These are phyloP conservation scores for Balaeniceps rex DNA, from an alignment of 2,113 vertebrate genomes.

Conservation along the genomic window DNA sequence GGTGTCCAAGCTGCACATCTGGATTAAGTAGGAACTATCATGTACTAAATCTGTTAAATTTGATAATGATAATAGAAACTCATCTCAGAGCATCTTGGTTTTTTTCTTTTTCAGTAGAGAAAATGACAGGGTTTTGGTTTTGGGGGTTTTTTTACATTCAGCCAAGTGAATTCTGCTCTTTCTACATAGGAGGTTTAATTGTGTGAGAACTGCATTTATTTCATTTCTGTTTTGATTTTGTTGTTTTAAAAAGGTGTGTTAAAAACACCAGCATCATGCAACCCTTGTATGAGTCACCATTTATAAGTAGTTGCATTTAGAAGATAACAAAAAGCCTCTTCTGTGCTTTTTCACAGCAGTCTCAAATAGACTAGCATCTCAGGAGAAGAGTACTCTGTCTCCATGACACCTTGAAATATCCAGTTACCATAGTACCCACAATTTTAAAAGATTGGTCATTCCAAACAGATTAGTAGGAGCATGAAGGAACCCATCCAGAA, in stretches of 20 bases:
- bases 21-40: not conserved
- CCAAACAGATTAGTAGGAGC: not conserved
- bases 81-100: not conserved
- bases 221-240: not conserved
- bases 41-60: not conserved
- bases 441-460: not conserved
- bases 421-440: constrained; percentile 18
- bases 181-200: not conserved
- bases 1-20: not conserved
- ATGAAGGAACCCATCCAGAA: not conserved
- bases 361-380: not conserved
- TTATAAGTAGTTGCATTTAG: not conserved
- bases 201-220: not conserved
- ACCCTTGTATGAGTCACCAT: not conserved
- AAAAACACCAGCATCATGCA: not conserved
- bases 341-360: not conserved
- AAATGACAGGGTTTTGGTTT: not conserved
- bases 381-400: not conserved
- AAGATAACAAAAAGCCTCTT: not conserved
- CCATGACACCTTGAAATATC: constrained; percentile 9
- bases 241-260: not conserved
- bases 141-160: not conserved
- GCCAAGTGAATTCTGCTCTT: not conserved
- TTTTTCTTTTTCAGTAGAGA: not conserved
- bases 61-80: not conserved